Evolutionary conservation across 2,113 vertebrate species (phyloP).

Genomic region (Cyprinus carpio): DNA sequence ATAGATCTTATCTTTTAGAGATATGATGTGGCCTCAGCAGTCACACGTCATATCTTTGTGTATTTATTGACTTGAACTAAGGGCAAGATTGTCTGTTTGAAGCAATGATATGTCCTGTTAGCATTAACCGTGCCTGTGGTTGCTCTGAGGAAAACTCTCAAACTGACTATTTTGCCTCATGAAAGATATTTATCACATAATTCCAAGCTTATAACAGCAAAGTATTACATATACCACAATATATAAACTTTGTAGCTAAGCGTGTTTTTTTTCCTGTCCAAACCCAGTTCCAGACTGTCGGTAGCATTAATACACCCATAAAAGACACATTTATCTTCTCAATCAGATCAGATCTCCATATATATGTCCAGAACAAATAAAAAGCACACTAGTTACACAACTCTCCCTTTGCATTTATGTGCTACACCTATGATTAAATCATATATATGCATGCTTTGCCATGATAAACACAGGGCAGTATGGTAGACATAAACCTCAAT

Average conservation of each 20-base stretch:
- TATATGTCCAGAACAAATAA: constrained; percentile 35
- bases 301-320: neutral
- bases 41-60: constrained; percentile 64
- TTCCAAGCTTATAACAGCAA: neutral
- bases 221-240: neutral
- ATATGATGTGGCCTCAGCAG: constrained; percentile 56
- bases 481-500: constrained; percentile 9
- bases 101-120: neutral
- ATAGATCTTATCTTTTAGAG: constrained; percentile 64
- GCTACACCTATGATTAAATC: constrained; percentile 34
- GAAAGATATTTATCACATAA: neutral
- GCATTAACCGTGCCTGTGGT: constrained; percentile 1
- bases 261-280: neutral
- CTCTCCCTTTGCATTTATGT: constrained; percentile 40
- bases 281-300: constrained; percentile 4
- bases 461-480: constrained; percentile 42
- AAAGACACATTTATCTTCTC: neutral
- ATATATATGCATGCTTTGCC: constrained; percentile 34
- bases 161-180: neutral
- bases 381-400: constrained; percentile 19
- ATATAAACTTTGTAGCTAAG: neutral
- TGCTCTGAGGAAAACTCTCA: neutral
- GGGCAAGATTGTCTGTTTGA: neutral
- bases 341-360: neutral
- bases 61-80: constrained; percentile 20